A percentile compares a stretch with the other conserved stretches of the same genome.
Conservation (phyloP, 1,140 invertebrate genomes). For the Batillaria attramentaria region DNA sequence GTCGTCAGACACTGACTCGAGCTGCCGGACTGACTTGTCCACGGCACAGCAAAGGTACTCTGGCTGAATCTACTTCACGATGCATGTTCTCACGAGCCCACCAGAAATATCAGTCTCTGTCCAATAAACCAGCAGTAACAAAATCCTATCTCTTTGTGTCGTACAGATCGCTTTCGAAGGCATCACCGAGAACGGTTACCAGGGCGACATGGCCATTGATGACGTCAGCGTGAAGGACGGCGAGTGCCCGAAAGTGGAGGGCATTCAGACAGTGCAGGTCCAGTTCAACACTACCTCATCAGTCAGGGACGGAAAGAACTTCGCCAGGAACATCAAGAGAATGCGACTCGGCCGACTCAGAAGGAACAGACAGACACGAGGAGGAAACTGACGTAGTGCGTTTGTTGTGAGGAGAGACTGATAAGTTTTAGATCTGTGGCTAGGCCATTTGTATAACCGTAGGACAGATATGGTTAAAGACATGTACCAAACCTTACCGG, state of each 20-base stretch:
- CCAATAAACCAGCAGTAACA: neutral
- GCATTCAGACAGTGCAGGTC: slow-evolving; percentile 32
- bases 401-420: too few relatives aligned
- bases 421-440: too few relatives aligned
- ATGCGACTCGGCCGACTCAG: neutral
- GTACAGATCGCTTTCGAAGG: slow-evolving; percentile 79
- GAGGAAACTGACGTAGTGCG: neutral
- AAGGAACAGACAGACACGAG: neutral
- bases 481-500: neutral
- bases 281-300: slow-evolving; percentile 35
- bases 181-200: slow-evolving; percentile 76
- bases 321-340: slow-evolving; percentile 30
- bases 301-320: slow-evolving; percentile 22
- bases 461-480: neutral
- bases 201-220: slow-evolving; percentile 83
- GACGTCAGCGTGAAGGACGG: slow-evolving; percentile 76
- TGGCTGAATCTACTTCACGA: neutral
- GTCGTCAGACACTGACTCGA: neutral
- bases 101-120: neutral
- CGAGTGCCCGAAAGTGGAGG: slow-evolving; percentile 35
- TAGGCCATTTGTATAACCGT: neutral
- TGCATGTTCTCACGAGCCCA: neutral
- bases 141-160: slow-evolving; percentile 10
- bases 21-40: neutral
- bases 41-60: neutral